Evolutionary conservation across 1,140 invertebrate genomes (phyloP).

Genomic region (Drosophila malerkotliana): DNA sequence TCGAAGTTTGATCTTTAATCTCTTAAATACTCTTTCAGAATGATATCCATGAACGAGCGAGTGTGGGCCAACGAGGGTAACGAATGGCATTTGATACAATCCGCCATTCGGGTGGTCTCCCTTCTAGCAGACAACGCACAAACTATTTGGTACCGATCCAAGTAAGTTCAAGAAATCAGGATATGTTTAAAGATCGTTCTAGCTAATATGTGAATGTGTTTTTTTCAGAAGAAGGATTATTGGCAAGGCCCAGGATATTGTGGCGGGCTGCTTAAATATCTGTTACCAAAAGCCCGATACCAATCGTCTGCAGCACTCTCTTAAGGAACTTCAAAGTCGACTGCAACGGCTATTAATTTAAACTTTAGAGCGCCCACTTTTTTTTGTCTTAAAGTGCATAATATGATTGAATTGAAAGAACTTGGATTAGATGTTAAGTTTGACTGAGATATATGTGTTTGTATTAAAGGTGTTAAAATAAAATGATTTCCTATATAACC

Average conservation of each 20-base stretch:
- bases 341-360: conserved; percentile 71
- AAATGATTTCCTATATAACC: conserved; percentile 27
- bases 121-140: conserved; percentile 84
- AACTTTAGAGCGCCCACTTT: neutral
- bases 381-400: conserved; percentile 15
- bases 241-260: conserved; percentile 88
- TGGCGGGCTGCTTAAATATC: conserved; percentile 87
- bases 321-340: conserved; percentile 83
- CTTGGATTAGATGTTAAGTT: conserved; percentile 66
- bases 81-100: conserved; percentile 90
- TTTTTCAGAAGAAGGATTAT: conserved; percentile 86
- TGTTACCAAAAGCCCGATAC: conserved; percentile 89
- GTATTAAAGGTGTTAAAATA: conserved; percentile 58
- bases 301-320: conserved; percentile 75
- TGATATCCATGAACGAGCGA: conserved; percentile 90
- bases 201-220: conserved; percentile 23
- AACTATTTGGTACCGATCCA: conserved; percentile 66
- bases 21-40: conserved; percentile 70
- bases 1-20: neutral
- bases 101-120: conserved; percentile 87
- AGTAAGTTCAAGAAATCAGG: conserved; percentile 38
- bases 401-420: conserved; percentile 23
- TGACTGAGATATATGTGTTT: conserved; percentile 75
- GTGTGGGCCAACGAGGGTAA: conserved; percentile 91
- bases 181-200: neutral